Evolutionary conservation across 2,113 vertebrate species (phyloP).

Genomic region (Colius striatus): DNA sequence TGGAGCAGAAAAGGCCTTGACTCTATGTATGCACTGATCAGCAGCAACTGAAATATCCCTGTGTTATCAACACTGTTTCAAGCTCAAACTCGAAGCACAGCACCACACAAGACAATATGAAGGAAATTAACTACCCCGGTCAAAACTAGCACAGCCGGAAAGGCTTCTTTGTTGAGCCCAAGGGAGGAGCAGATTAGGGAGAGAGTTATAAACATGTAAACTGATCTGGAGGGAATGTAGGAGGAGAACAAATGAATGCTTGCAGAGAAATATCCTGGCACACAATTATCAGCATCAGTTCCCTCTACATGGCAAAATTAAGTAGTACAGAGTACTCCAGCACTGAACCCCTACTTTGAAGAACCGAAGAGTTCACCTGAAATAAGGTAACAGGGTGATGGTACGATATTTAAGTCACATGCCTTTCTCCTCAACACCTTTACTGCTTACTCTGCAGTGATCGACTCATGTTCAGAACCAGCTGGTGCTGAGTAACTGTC

Average conservation of each 20-base stretch:
- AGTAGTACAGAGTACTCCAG: neutral
- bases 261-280: neutral
- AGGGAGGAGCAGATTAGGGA: neutral
- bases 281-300: neutral
- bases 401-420: rapidly evolving
- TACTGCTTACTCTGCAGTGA: neutral
- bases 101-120: too few relatives aligned
- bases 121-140: too few relatives aligned
- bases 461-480: neutral
- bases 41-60: too few relatives aligned
- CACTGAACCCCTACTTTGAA: neutral
- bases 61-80: too few relatives aligned
- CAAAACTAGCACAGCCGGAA: neutral
- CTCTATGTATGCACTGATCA: too few relatives aligned
- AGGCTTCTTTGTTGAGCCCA: neutral
- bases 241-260: neutral
- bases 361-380: neutral
- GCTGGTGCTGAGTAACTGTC: neutral
- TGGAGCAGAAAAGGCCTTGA: too few relatives aligned
- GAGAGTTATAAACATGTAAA: neutral
- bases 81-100: too few relatives aligned
- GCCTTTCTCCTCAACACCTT: neutral
- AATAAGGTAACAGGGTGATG: neutral
- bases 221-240: neutral
- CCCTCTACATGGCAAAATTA: neutral